phyloP scores from a whole-genome alignment of 2,888 invertebrate genomes.

The Chymomyza amoena region DNA sequence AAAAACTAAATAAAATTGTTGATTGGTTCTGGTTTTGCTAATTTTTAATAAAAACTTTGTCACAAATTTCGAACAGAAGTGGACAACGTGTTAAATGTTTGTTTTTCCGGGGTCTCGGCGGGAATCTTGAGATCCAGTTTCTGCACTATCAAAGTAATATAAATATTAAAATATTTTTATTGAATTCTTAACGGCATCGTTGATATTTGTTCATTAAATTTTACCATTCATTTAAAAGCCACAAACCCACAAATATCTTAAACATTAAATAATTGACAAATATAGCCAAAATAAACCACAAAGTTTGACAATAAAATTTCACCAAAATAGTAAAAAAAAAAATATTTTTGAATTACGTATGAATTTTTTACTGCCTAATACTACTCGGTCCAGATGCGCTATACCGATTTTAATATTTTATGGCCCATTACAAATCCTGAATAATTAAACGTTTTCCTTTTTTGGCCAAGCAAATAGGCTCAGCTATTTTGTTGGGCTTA shows the following conservation, averaged over 20 bases:
- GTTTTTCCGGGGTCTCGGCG: too few relatives aligned
- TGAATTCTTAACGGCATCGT: not conserved
- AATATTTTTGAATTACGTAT: not conserved
- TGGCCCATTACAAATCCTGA: slow-evolving; percentile 70
- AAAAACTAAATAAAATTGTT: too few relatives aligned
- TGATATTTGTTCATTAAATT: not conserved
- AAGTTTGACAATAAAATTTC: slow-evolving; percentile 56
- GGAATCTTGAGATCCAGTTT: too few relatives aligned
- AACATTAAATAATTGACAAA: slow-evolving; percentile 46
- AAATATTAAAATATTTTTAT: too few relatives aligned
- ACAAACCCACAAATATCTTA: slow-evolving; percentile 33
- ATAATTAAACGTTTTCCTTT: slow-evolving; percentile 59
- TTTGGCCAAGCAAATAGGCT: not conserved
- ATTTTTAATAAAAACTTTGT: too few relatives aligned
- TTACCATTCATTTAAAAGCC: slow-evolving; percentile 43
- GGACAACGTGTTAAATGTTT: too few relatives aligned
- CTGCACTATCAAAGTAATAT: too few relatives aligned
- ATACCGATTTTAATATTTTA: slow-evolving; percentile 69
- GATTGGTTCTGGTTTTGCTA: too few relatives aligned
- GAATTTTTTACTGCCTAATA: not conserved
- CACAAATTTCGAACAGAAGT: too few relatives aligned
- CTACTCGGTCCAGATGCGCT: slow-evolving; percentile 35
- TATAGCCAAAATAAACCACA: slow-evolving; percentile 49
- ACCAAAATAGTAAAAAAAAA: slow-evolving; percentile 64
- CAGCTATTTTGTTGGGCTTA: not conserved